phyloP scores from a whole-genome alignment of 2,797 vertebrate genomes.

The Pygocentrus nattereri region DNA sequence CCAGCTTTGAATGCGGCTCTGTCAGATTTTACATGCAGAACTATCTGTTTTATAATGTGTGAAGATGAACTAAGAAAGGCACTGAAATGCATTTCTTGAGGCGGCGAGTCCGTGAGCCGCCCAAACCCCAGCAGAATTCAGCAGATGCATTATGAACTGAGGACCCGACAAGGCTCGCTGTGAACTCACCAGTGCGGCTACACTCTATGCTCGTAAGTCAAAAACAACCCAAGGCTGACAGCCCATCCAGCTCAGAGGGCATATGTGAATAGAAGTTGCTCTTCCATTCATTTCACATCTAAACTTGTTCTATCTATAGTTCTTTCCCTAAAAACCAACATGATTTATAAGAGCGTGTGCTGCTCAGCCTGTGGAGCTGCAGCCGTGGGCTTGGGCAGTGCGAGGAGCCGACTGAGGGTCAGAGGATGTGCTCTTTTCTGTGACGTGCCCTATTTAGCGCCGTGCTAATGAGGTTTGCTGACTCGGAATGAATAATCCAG shows the following conservation, averaged over 20 bases:
- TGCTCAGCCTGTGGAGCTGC: background rate
- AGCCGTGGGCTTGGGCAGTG: background rate
- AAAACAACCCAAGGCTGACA: background rate
- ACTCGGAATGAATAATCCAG: constrained; percentile 48
- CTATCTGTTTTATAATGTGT: too few species aligned
- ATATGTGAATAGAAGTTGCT: background rate
- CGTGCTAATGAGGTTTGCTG: constrained; percentile 57
- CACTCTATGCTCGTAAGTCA: background rate
- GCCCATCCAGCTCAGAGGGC: background rate
- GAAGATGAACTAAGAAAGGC: background rate
- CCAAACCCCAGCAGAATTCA: background rate
- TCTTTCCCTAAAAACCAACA: background rate
- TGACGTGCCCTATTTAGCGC: constrained; percentile 53
- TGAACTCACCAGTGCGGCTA: background rate
- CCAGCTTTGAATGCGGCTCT: background rate
- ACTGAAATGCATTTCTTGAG: background rate
- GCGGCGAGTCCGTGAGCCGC: background rate
- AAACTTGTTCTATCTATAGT: background rate
- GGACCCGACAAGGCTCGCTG: background rate
- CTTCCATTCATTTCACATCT: background rate
- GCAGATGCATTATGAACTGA: background rate
- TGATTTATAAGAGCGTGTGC: background rate
- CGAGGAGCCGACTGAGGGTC: constrained; percentile 32
- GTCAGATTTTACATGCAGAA: too few species aligned
- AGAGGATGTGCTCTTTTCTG: constrained; percentile 41